Evolutionary conservation across 1,140 invertebrate species (phyloP).

Genomic region (Orussus abietinus): DNA sequence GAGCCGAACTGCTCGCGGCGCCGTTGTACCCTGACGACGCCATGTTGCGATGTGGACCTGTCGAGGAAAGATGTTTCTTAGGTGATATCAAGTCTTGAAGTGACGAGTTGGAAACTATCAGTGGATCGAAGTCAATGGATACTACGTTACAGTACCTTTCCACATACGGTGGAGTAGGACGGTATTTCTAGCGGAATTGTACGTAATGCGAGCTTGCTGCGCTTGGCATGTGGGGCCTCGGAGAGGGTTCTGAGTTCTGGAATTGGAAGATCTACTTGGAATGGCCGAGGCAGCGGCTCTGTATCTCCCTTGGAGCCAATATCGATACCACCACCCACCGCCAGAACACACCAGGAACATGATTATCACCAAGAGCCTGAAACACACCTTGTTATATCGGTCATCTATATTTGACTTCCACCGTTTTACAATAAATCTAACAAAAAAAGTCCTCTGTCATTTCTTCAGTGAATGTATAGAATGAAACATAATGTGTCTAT

Average conservation of each 20-base stretch:
- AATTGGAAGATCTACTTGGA: conserved; percentile 35
- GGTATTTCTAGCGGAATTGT: conserved; percentile 50
- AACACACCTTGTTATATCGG: too few species aligned
- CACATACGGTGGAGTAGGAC: conserved; percentile 51
- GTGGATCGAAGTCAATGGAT: too few species aligned
- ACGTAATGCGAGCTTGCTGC: conserved; percentile 48
- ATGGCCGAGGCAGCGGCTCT: conserved; percentile 39
- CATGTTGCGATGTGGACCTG: conserved; percentile 29
- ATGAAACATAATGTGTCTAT: too few species aligned
- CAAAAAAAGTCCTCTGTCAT: too few species aligned
- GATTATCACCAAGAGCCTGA: conserved; percentile 53
- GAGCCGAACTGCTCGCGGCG: conserved; percentile 33
- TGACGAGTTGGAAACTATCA: too few species aligned
- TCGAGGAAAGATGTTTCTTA: conserved; percentile 6
- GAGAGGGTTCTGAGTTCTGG: conserved; percentile 35
- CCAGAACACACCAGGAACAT: conserved; percentile 56
- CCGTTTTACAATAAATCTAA: too few species aligned
- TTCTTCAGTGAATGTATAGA: too few species aligned
- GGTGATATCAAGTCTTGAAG: too few species aligned
- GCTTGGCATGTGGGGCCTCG: conserved; percentile 40
- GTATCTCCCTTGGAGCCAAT: conserved; percentile 52
- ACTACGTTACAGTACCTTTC: too few species aligned
- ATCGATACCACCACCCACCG: conserved; percentile 56
- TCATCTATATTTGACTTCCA: too few species aligned
- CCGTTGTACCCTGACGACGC: conserved; percentile 17